Evolutionary conservation across 1,140 invertebrate species (phyloP).

Genomic region (Drosophila asahinai): DNA sequence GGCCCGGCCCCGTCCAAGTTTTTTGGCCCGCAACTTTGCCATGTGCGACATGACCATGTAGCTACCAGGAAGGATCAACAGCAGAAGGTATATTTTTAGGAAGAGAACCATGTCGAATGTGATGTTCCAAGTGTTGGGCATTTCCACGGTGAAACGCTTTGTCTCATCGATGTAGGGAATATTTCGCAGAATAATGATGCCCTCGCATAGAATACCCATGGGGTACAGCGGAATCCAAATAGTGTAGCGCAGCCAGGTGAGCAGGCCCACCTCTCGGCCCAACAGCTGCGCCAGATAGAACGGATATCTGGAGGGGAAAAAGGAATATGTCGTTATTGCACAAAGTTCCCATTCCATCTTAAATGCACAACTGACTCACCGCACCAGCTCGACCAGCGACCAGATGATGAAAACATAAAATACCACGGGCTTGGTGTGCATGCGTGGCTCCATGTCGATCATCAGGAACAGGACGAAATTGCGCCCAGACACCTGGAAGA

Average conservation of each 20-base stretch:
- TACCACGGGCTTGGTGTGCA: constrained; percentile 94
- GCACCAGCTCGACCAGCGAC: constrained; percentile 92
- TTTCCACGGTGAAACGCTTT: constrained; percentile 89
- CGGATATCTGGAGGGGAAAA: constrained; percentile 89
- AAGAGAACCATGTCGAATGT: constrained; percentile 94
- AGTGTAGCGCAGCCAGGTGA: constrained; percentile 97
- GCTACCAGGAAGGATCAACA: constrained; percentile 91
- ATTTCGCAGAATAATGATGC: constrained; percentile 91
- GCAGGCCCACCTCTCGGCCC: constrained; percentile 89
- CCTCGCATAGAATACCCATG: constrained; percentile 94
- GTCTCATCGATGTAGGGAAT: constrained; percentile 97
- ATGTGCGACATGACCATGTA: constrained; percentile 93
- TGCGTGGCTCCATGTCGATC: constrained; percentile 93
- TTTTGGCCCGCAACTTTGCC: constrained; percentile 89
- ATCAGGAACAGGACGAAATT: constrained; percentile 93
- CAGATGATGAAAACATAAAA: constrained; percentile 95
- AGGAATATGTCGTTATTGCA: background rate
- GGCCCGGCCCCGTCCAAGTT: constrained; percentile 85
- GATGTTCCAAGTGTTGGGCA: constrained; percentile 95
- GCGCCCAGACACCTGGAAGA: constrained; percentile 91
- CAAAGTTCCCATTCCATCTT: background rate
- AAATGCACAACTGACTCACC: constrained; percentile 86
- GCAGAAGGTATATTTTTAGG: constrained; percentile 91
- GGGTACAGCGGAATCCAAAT: constrained; percentile 97
- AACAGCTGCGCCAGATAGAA: constrained; percentile 94